Conservation (phyloP, 2,113 vertebrate species). For the Aix galericulata region DNA sequence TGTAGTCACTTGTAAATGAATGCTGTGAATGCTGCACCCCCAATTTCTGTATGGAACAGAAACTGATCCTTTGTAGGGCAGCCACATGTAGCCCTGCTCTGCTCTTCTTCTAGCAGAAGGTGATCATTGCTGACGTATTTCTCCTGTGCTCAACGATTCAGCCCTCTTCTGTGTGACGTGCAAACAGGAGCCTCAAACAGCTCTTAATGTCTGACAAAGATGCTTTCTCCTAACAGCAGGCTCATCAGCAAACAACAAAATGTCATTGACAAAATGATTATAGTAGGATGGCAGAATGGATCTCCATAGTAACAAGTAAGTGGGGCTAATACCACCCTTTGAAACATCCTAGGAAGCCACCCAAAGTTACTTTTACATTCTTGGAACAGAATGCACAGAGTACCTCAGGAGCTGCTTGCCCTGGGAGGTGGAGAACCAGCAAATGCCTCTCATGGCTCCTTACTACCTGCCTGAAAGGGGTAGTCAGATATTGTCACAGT, state of each 20-base stretch:
- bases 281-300: background rate
- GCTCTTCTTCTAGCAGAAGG: background rate
- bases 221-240: conserved; percentile 7
- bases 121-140: background rate
- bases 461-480: background rate
- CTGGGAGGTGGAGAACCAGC: background rate
- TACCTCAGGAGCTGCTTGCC: background rate
- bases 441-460: background rate
- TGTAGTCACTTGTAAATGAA: background rate
- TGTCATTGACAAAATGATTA: background rate
- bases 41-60: background rate
- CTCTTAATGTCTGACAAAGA: conserved; percentile 15
- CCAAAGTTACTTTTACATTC: background rate
- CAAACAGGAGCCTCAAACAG: background rate
- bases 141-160: background rate
- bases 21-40: background rate
- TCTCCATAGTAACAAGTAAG: conserved; percentile 1
- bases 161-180: background rate
- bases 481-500: background rate
- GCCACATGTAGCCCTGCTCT: background rate
- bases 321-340: background rate
- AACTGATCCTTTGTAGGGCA: background rate
- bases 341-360: background rate
- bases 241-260: background rate
- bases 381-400: background rate